Base-by-base conservation (phyloP, 2,113 vertebrate species). In the Nannobrachium achirus region DNA sequence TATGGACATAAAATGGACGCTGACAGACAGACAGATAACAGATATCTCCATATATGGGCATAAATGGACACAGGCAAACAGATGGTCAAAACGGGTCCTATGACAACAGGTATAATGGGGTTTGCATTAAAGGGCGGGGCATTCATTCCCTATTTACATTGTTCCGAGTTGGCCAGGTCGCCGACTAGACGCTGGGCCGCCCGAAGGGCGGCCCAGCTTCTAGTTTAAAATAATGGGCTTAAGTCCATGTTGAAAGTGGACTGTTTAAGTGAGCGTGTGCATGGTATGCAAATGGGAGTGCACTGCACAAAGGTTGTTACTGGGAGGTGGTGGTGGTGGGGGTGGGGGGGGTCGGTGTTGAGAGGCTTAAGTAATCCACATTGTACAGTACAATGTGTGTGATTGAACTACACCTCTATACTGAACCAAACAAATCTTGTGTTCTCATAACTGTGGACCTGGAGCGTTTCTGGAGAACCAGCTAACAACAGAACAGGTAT, bases 401-500 rank as follows among this genome's bases (percentile, higher is more conserved):
- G 69, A 48, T 56, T 71, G 42, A 59, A 33, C 25, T 33, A 40
- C 42, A 56, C 45, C 41, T 53, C 42, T 70, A 58, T 68, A 52
- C 39, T 53, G 56, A 67, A 63, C 51, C 40, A 10, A 18, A 8
- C 16, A 18, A 16, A 10, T 40, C 15, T 14, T 1, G 20, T 57
- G 25, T 65, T 50, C 45, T 8, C 56, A 53, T 40, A 48, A 59
- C 45, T 61, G 55, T 25, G 4, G 13, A n/a, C 41, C 61, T 57
- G 49, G 45, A 33, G 6, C 3, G 25, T 45, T 18, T 50, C 56
- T 50, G 49, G 66, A 63, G 33, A 20, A 40, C 52, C 58, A 41
- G 44, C 65, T 55, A 52, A 71, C 60, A 8, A 69, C 18, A 55
- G n/a, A n/a, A 63, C 69, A 81, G 83, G 88, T 90, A 86, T 20